A percentile compares a stretch with the other conserved stretches of the same genome.
These are phyloP conservation scores for Hydropsyche tenuis DNA, from an alignment of 1,140 invertebrate genomes.

Conservation along the genomic window DNA sequence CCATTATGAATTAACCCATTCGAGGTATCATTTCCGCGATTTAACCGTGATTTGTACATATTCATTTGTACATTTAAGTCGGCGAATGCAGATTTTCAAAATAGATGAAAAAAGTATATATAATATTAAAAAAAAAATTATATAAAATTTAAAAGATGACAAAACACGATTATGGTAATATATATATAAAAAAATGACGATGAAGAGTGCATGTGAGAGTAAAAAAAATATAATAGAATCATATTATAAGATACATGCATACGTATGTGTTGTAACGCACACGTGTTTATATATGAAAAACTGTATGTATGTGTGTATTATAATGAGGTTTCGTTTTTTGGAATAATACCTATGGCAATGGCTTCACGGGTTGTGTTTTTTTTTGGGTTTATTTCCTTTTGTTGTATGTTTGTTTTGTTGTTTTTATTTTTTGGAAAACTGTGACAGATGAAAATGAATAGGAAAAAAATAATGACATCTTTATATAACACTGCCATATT, in stretches of 20 bases:
- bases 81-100: slow-evolving; percentile 39
- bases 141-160: slow-evolving; percentile 26
- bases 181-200: slow-evolving; percentile 1
- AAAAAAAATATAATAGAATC: no score
- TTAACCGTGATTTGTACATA: slow-evolving; percentile 34
- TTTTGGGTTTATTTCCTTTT: no score
- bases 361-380: slow-evolving; percentile 48
- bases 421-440: slow-evolving; percentile 19
- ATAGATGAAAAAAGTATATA: slow-evolving; percentile 34
- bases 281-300: slow-evolving; percentile 10
- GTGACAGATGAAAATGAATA: slow-evolving; percentile 49
- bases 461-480: slow-evolving; percentile 47
- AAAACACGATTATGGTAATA: slow-evolving; percentile 25
- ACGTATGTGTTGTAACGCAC: slow-evolving; percentile 8
- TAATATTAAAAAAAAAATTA: slow-evolving; percentile 13
- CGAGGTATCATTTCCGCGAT: not conserved
- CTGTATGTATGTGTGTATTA: slow-evolving; percentile 35
- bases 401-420: no score
- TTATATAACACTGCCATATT: slow-evolving; percentile 51
- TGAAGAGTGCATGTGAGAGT: no score
- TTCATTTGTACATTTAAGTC: slow-evolving; percentile 35
- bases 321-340: slow-evolving; percentile 46
- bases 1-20: not conserved
- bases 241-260: slow-evolving; percentile 11
- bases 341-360: slow-evolving; percentile 47